Base-by-base conservation (phyloP, 2,797 vertebrate genomes). In the Phoeniculus purpureus region DNA sequence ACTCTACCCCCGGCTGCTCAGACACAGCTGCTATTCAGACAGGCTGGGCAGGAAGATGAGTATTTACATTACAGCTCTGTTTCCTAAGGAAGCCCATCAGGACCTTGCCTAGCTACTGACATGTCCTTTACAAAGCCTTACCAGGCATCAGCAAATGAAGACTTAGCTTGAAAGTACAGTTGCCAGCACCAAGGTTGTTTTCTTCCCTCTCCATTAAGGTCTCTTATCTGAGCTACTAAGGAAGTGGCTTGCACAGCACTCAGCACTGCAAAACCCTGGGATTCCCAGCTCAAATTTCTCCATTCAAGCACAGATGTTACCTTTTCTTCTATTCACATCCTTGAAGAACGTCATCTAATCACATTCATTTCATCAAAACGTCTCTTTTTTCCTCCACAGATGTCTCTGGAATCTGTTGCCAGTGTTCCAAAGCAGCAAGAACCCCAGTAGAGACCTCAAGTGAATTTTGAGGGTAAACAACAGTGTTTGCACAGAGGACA, bases 291-390 rank as follows among this genome's bases (percentile, higher is more conserved):
- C 84, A 20, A 17, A 48, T 81, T 72, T 93, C 50, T 62, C 66
- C 58, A 92, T 89, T 93, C 90, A 92, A 87, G 31, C 81, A 85
- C 94, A 95, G 91, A 92, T 92, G 90, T 70, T 85, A 76, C 45
- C 72, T 92, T 87, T 85, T 83, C 85, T 14, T 62, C 88, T 73
- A 76, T 91, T 94, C 89, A 86, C 21, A 93, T 92, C 54, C 29
- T 85, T 83, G 64, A 93, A 85, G 73, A 93, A 87, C 19, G 0
- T 80, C 58, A 85, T 87, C 85, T 90, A 90, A 92, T 93, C 86
- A 82, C 23, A 60, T 10, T n/a, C 47, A 43, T 62, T 94, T 93
- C 84, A 92, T 73, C 65, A 51, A 85, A 90, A 78, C 26, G 50
- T 18, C 26, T 5, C 64, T 81, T 60, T 40, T 43, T 50, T n/a